These are phyloP conservation scores for Ichneumoninae sp. DNA, from an alignment of 2,888 invertebrate species.

Conservation along the genomic window DNA sequence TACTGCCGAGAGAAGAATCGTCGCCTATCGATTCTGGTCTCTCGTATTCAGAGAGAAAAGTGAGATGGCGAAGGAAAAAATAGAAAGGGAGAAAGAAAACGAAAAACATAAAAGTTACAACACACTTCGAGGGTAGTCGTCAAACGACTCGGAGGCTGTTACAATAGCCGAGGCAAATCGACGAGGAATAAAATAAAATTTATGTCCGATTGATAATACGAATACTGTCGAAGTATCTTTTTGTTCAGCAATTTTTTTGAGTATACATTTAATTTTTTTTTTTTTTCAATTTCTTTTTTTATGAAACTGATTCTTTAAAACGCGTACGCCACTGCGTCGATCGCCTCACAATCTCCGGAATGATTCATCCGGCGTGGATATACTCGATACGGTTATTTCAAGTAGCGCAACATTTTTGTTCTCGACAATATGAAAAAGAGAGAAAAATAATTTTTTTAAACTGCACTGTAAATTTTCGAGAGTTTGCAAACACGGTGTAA, in stretches of 20 bases:
- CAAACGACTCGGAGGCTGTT: neutral
- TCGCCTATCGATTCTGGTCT: slow-evolving; percentile 54
- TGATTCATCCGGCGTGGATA: slow-evolving; percentile 64
- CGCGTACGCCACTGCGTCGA: slow-evolving; percentile 41
- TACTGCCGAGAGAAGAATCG: slow-evolving; percentile 43
- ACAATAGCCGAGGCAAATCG: neutral
- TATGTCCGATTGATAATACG: neutral
- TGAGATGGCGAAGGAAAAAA: slow-evolving; percentile 3
- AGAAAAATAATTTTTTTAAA: neutral
- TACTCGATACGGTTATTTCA: slow-evolving; percentile 58
- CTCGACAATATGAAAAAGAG: slow-evolving; percentile 3
- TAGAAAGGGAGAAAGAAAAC: slow-evolving; percentile 7
- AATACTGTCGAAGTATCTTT: neutral
- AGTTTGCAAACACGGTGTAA: neutral
- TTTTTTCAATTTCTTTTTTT: slow-evolving; percentile 20
- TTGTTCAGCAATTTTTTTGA: slow-evolving; percentile 27
- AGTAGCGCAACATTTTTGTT: slow-evolving; percentile 38
- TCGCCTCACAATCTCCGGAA: slow-evolving; percentile 59
- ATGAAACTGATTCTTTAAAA: slow-evolving; percentile 36
- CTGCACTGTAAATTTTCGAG: neutral
- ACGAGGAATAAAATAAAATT: neutral
- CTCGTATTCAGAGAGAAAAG: neutral
- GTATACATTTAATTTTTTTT: neutral
- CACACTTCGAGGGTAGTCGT: neutral
- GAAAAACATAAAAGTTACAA: neutral